Evolutionary conservation across 2,113 vertebrate genomes (phyloP), one percentile per base, ranked within the genome.

Genomic region (Oncorhynchus nerka): DNA sequence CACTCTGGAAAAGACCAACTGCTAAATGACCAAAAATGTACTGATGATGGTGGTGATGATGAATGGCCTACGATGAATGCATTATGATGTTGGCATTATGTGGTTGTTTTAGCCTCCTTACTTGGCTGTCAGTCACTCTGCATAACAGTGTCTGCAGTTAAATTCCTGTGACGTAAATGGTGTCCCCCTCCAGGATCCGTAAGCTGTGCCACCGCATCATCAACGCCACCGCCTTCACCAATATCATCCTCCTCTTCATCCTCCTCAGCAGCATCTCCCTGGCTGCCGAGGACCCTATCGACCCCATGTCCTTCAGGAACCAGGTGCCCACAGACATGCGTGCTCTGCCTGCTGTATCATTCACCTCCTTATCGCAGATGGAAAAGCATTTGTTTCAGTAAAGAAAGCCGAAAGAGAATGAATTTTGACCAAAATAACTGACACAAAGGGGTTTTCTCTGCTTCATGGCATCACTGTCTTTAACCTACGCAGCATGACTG

Each of bases 201-300:
- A 94, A 97, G 70, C 87, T 98, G 55, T 98, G 96, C 79, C 97
- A 98, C 81, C 95, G 95, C 16, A 95, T 95, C 3, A 94, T 98
- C 82, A 97, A 97, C 0, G 96, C 96, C 80, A 98, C 97, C 2
- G 95, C 95, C 87, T 98, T 98, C 89, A 98, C 97, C 91, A 98
- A 98, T 90, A 97, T 98, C 90, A 98, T 98, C 91, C 93, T 98
- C 69, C 95, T 98, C 82, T 98, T 98, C 93, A 98, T 98, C 84
- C 89, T 98, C 76, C 94, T 98, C 75, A 97, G 96, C 85, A 97
- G 96, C 1, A 93, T 97, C 28, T 96, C 97, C 0, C 82, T 98
- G 79, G 97, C 97, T 0, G 97, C 97, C 0, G 97, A 98, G 83
- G 97, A 98, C 80, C 97, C 97, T 69, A 97, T 98, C 59, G 94